A percentile compares a stretch with the other conserved stretches of the same genome.
Conservation (phyloP, 1,140 invertebrate species). For the Spodoptera frugiperda region DNA sequence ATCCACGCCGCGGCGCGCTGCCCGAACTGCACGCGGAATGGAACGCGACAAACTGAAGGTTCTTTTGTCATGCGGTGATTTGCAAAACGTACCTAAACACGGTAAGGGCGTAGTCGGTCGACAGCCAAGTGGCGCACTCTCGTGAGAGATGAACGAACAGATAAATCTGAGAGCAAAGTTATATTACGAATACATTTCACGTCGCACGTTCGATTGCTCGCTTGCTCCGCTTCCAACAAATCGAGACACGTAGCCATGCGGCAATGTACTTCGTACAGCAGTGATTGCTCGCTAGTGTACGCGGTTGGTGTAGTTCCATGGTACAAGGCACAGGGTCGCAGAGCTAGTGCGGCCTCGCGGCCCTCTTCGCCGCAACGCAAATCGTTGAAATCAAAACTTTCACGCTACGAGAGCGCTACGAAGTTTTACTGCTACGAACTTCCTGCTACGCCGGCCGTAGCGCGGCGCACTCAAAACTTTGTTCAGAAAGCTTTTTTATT, state of each 20-base stretch:
- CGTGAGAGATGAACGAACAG: constrained; percentile 80
- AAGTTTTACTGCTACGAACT: constrained; percentile 85
- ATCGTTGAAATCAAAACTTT: constrained; percentile 86
- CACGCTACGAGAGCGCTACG: constrained; percentile 85
- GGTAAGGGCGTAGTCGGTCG: constrained; percentile 75
- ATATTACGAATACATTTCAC: constrained; percentile 26
- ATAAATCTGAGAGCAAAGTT: constrained; percentile 69
- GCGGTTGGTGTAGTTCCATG: neutral
- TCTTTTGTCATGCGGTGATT: constrained; percentile 68
- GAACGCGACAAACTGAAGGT: constrained; percentile 58
- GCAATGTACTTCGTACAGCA: constrained; percentile 51
- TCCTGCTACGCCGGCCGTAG: constrained; percentile 82
- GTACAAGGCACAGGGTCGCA: constrained; percentile 71
- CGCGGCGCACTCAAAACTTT: constrained; percentile 83
- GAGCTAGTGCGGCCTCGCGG: constrained; percentile 79
- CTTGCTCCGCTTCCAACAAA: neutral
- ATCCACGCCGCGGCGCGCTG: constrained; percentile 37
- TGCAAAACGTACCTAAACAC: constrained; percentile 69
- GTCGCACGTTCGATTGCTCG: constrained; percentile 54
- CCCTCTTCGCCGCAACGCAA: constrained; percentile 81
- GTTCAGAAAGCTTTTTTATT: constrained; percentile 83
- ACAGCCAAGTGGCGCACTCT: constrained; percentile 83
- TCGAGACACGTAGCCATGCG: neutral
- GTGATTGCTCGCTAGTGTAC: neutral
- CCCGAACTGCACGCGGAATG: constrained; percentile 65